phyloP scores from a whole-genome alignment of 1,140 invertebrate species.

The Theocolax elegans region DNA sequence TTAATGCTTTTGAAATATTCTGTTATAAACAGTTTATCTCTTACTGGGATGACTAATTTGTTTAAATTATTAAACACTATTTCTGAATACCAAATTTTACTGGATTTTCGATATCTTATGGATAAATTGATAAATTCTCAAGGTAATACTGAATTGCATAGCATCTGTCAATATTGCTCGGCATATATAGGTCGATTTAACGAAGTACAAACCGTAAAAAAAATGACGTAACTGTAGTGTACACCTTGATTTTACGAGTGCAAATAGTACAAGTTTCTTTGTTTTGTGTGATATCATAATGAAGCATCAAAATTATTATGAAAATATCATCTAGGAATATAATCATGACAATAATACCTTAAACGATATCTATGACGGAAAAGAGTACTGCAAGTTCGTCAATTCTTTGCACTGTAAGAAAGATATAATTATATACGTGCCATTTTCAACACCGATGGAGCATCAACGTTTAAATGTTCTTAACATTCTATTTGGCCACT shows the following conservation, averaged over 20 bases:
- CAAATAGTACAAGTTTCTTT: slow-evolving; percentile 9
- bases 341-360: not conserved
- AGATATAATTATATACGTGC: not conserved
- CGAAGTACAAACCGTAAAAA: not conserved
- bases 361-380: slow-evolving; percentile 13
- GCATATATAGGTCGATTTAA: not conserved
- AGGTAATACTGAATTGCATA: not conserved
- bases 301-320: not conserved
- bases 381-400: slow-evolving; percentile 1
- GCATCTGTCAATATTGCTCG: slow-evolving; percentile 15
- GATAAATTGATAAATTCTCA: slow-evolving; percentile 5
- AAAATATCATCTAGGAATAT: not conserved
- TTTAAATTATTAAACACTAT: slow-evolving; percentile 23
- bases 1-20: slow-evolving; percentile 6
- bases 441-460: slow-evolving; percentile 13
- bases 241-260: not conserved
- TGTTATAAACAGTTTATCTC: slow-evolving; percentile 4
- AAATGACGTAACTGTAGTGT: not conserved
- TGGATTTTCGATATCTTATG: not conserved
- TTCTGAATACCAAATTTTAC: slow-evolving; percentile 4
- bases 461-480: not conserved
- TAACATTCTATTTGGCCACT: slow-evolving; percentile 14
- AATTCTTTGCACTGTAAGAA: not conserved
- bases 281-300: not conserved
- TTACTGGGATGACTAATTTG: not conserved